These are phyloP conservation scores for Sphaerophoria taeniata DNA, from an alignment of 2,888 invertebrate genomes.

Conservation along the genomic window DNA sequence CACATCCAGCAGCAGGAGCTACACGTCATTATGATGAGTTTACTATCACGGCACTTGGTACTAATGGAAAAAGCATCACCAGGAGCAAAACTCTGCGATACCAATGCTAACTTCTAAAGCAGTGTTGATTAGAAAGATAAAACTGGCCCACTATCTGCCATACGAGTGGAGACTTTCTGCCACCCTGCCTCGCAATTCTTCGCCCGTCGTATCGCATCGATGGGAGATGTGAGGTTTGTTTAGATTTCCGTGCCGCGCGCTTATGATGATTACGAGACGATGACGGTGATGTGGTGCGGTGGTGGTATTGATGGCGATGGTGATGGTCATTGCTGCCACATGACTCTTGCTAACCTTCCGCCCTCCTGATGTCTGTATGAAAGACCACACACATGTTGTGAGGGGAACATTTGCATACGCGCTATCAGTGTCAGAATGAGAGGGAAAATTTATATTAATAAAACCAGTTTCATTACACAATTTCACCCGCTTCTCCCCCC, in stretches of 20 bases:
- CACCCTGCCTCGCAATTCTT: conserved; percentile 33
- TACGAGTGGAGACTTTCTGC: conserved; percentile 55
- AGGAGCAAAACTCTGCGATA: conserved; percentile 30
- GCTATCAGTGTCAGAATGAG: conserved; percentile 49
- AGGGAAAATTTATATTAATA: conserved; percentile 72
- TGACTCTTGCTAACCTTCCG: conserved; percentile 4
- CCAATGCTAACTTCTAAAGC: conserved; percentile 48
- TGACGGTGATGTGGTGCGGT: background rate
- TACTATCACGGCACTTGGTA: conserved; percentile 44
- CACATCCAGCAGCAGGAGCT: conserved; percentile 55
- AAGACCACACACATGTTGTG: conserved; percentile 52
- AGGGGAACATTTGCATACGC: conserved; percentile 70
- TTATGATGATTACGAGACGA: conserved; percentile 41
- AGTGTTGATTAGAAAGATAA: conserved; percentile 42
- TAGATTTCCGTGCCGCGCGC: conserved; percentile 41
- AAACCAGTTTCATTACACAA: conserved; percentile 73
- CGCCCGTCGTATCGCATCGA: conserved; percentile 77
- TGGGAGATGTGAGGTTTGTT: conserved; percentile 71
- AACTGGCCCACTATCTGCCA: conserved; percentile 5
- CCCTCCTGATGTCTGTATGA: conserved; percentile 26
- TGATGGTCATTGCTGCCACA: conserved; percentile 52
- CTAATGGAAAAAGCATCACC: conserved; percentile 40
- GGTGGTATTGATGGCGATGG: background rate
- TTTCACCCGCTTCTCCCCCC: conserved; percentile 54
- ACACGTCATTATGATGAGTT: conserved; percentile 60